Percentiles rank a stretch among this genome's conserved stretches.
Conservation (phyloP, 1,140 invertebrate species). For the Cataglyphis hispanica region DNA sequence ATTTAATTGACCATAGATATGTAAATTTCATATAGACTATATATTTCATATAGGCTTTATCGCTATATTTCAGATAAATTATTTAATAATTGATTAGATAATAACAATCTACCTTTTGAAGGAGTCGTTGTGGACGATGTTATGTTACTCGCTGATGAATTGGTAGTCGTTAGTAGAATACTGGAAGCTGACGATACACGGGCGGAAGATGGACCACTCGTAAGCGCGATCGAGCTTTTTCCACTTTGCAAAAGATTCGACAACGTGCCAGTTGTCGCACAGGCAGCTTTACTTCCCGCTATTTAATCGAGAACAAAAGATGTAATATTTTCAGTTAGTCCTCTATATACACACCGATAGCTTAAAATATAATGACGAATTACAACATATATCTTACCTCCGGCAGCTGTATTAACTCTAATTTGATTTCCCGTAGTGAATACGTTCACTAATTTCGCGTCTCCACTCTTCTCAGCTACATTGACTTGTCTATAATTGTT, state of each 20-base stretch:
- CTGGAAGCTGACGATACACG: slow-evolving; percentile 74
- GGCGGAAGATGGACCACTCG: slow-evolving; percentile 56
- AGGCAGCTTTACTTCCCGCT: slow-evolving; percentile 64
- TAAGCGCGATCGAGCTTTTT: slow-evolving; percentile 71
- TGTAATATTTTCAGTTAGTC: not conserved
- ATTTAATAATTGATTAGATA: slow-evolving; percentile 77
- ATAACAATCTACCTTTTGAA: slow-evolving; percentile 83
- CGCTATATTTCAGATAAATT: slow-evolving; percentile 61
- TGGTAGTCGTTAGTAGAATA: slow-evolving; percentile 77
- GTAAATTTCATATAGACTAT: not conserved
- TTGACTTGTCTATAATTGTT: slow-evolving; percentile 77
- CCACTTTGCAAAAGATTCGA: slow-evolving; percentile 77
- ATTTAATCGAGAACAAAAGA: not conserved
- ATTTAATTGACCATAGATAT: not conserved
- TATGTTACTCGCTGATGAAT: slow-evolving; percentile 60
- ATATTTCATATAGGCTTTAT: not conserved
- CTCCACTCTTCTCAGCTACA: slow-evolving; percentile 71
- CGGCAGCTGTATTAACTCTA: slow-evolving; percentile 67
- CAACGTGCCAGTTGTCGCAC: slow-evolving; percentile 67
- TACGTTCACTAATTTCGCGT: slow-evolving; percentile 78
- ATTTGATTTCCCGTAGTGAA: slow-evolving; percentile 73
- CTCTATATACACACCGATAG: not conserved
- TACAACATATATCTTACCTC: slow-evolving; percentile 68
- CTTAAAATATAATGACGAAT: not conserved
- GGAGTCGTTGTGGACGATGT: slow-evolving; percentile 68